Evolutionary conservation across 2,797 vertebrate genomes (phyloP), one percentile per base, ranked within the genome.

Genomic region (Furcifer pardalis): DNA sequence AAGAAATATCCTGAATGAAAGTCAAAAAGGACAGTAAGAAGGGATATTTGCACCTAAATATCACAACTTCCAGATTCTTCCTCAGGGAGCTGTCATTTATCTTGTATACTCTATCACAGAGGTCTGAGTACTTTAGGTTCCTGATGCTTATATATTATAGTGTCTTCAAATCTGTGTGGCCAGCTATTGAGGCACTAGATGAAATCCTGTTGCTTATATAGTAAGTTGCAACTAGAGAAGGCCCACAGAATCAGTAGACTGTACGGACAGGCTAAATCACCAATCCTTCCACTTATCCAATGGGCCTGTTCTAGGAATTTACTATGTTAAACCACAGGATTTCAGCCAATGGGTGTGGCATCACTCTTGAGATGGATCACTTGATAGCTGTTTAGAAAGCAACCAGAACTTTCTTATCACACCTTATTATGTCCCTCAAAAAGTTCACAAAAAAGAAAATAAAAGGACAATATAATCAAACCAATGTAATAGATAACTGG

Each of bases 11-110:
- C 21, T 21, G 44, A 46, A 75, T 75, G 49, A 52, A 75, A 75
- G 25, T 75, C 40, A 75, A 65, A 80, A 73, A 68, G n/a, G 60
- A 68, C 71, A 63, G 62, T 86, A 84, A 23, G 21, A 69, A n/a
- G 21, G 30, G 6, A 68, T 32, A 46, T 86, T 60, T 71, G 27
- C 46, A 46, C 73, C 63, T 37, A 86, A 77, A 72, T 82, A 77
- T 23, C 37, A 71, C 21, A 71, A 32, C 42, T 69, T 37, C 42
- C 71, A 71, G 60, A 44, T 68, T 32, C 65, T 66, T 68, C 30
- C 37, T 46, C 17, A 12, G 32, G 25, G 60, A 63, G 8, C 3
- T 66, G 66, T 56, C 37, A 75, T 35, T 75, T 65, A 74, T 74
- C 62, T 73, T 63, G 80, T 68, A 46, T 68, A 37, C 46, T 77